These are phyloP conservation scores for Castor canadensis DNA, from an alignment of 2,113 vertebrate genomes.

Conservation along the genomic window DNA sequence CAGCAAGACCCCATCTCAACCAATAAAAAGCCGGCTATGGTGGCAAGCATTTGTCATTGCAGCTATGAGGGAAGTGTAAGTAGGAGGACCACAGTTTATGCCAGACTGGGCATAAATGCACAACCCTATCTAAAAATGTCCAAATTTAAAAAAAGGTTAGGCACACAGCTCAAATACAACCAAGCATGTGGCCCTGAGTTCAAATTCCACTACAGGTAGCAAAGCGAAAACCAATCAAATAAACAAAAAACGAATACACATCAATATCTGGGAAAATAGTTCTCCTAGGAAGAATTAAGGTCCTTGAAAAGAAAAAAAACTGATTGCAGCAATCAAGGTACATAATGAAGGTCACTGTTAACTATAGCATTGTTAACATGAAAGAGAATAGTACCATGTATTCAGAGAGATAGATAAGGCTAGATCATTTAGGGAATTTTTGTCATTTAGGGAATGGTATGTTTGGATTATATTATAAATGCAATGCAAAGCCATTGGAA, in stretches of 20 bases:
- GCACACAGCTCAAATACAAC: not conserved
- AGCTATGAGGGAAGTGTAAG: no score
- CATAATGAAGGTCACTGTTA: not conserved
- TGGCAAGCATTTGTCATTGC: no score
- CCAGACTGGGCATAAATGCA: no score
- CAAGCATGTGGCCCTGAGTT: not conserved
- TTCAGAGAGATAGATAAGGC: not conserved
- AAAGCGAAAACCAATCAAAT: no score
- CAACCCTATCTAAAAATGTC: no score
- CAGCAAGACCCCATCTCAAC: no score
- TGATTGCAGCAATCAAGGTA: not conserved
- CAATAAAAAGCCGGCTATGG: no score
- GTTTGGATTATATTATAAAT: not conserved
- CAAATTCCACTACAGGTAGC: no score
- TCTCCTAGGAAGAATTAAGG: not conserved
- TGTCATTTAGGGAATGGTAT: not conserved
- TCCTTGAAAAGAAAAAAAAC: not conserved
- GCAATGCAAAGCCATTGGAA: not conserved
- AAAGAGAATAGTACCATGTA: not conserved
- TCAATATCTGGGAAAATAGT: not conserved
- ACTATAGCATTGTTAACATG: not conserved
- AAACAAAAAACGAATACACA: not conserved
- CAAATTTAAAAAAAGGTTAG: no score
- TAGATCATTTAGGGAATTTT: not conserved
- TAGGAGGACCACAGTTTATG: no score